Base-by-base conservation (phyloP, 2,888 invertebrate genomes). In the Hemaris fuciformis region DNA sequence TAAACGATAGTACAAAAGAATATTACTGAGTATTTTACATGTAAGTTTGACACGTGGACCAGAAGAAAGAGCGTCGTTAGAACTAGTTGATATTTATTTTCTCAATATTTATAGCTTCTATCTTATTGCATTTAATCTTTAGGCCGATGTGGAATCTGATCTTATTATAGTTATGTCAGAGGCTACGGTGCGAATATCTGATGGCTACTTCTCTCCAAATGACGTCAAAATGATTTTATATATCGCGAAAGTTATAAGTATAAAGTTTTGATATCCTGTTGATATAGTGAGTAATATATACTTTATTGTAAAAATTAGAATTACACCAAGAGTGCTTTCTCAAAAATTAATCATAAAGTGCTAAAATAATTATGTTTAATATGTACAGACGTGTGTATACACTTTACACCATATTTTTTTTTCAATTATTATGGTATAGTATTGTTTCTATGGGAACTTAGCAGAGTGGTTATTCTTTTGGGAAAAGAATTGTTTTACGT, bases 21-120 rank as follows among this genome's bases (percentile, higher is more conserved):
- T 80, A 80, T 53, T 83, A 84, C 84, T 82, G 82, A 85, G 81
- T 89, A 85, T 85, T 81, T 88, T 83, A 83, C 83, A 77, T 81
- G 81, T 88, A 87, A 89, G 87, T 82, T 84, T 83, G 84, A 85
- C 85, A 80, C 80, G 90, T 82, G 91, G 91, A 91, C 91, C 91
- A 89, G 82, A 84, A 85, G 81, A 80, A 83, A 27, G 53, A 53
- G 10, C 31, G 53, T 80, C 81, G 80, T 80, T 84, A 85, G 87
- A 83, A 82, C 85, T 83, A 81, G 83, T 87, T 83, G 81, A 89
- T 88, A 87, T 87, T 86, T 89, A 88, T 90, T 87, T 86, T 87
- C 83, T 82, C 83, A 84, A 84, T 86, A 85, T 86, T 83, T 82
- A 79, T 85, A 86, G 80, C 81, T 80, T 81, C 80, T 83, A 77